These are phyloP conservation scores for Sebastes vulpes DNA, from an alignment of 2,797 vertebrate genomes.

Conservation along the genomic window DNA sequence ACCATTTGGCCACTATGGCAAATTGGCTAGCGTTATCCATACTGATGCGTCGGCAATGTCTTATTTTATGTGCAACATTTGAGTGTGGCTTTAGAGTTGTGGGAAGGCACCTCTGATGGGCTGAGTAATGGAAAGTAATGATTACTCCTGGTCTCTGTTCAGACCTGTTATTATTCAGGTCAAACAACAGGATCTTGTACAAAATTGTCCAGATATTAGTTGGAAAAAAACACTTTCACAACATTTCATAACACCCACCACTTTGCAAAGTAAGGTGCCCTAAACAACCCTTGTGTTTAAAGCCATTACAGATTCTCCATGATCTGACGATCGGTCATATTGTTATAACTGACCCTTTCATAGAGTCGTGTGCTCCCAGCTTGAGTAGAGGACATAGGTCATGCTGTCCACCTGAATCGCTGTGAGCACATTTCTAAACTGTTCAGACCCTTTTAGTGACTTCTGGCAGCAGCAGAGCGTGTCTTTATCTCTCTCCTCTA, in stretches of 20 bases:
- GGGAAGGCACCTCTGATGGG: neutral
- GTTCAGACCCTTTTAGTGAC: neutral
- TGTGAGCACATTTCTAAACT: neutral
- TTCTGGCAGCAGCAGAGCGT: neutral
- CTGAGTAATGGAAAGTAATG: neutral
- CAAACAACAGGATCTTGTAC: neutral
- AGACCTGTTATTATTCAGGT: neutral
- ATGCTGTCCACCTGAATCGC: neutral
- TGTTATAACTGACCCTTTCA: neutral
- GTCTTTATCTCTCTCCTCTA: neutral
- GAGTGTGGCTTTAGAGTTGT: neutral
- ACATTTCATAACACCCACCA: neutral
- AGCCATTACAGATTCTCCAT: neutral
- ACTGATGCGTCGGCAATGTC: neutral
- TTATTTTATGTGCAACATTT: neutral
- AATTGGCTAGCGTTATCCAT: too few species aligned
- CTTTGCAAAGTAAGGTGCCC: neutral
- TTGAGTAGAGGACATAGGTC: neutral
- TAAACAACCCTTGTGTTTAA: conserved; percentile 3
- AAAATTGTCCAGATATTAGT: neutral
- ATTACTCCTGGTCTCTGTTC: neutral
- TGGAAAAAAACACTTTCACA: neutral
- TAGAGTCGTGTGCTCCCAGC: neutral
- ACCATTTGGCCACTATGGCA: too few species aligned
- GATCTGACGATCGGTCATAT: neutral